Percentiles rank a stretch among this genome's conserved stretches.
phyloP scores from a whole-genome alignment of 2,888 invertebrate species.

The Scaeva pyrastri region DNA sequence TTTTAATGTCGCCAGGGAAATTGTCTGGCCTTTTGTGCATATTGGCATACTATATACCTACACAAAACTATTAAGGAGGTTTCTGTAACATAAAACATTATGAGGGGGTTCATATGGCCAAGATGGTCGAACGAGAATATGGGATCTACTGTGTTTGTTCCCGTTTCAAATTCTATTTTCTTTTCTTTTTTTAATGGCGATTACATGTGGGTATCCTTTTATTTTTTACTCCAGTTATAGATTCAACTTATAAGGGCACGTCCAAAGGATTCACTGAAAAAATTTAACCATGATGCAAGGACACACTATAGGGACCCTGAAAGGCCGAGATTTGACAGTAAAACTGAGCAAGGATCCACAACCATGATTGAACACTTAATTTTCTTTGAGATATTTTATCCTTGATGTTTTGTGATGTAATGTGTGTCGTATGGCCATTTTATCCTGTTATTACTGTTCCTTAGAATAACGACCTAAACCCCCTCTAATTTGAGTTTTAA shows the following conservation, averaged over 20 bases:
- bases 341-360: no score
- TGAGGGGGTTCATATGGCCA: background rate
- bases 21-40: constrained; percentile 43
- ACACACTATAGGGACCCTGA: no score
- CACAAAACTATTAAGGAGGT: background rate
- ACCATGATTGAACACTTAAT: no score
- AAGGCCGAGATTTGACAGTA: no score
- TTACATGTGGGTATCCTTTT: constrained; percentile 3
- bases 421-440: constrained; percentile 61
- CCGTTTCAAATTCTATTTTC: constrained; percentile 48
- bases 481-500: constrained; percentile 68
- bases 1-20: constrained; percentile 66
- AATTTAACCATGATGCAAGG: no score
- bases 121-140: constrained; percentile 9
- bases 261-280: background rate
- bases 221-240: background rate
- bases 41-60: no score
- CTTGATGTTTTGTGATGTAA: constrained; percentile 46
- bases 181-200: constrained; percentile 56
- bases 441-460: constrained; percentile 51
- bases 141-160: constrained; percentile 17
- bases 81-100: background rate
- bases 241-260: background rate
- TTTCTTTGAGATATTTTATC: background rate
- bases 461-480: constrained; percentile 46